A percentile compares a stretch with the other conserved stretches of the same genome.
Conservation (phyloP, 2,113 vertebrate species). For the Halcyon malimbica region DNA sequence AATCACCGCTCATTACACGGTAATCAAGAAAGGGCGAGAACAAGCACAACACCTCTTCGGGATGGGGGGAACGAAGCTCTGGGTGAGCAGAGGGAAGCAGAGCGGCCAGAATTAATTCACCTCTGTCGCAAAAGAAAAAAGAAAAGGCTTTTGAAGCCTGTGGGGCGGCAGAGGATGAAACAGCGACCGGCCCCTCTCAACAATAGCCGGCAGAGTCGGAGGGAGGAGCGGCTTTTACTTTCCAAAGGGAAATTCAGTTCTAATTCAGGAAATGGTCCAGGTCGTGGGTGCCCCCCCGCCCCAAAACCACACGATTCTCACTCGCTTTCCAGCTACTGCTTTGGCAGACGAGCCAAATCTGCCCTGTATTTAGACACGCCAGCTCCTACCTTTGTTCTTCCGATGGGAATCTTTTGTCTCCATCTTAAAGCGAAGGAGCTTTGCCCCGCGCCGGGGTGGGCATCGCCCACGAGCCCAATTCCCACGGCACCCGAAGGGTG, state of each 20-base stretch:
- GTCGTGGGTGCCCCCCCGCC: accelerated
- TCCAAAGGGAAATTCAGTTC: neutral
- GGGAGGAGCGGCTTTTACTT: neutral
- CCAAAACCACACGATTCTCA: neutral
- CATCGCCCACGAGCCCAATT: accelerated
- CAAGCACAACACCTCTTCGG: accelerated
- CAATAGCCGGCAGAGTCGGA: accelerated
- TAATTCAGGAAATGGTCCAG: neutral
- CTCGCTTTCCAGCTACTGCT: neutral
- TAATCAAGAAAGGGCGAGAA: neutral
- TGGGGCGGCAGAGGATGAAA: neutral
- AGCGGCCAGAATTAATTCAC: neutral
- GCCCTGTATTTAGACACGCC: neutral
- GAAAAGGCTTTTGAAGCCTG: neutral
- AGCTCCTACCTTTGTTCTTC: neutral
- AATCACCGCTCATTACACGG: neutral
- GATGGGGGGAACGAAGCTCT: neutral
- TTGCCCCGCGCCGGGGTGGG: accelerated
- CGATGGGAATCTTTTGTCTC: accelerated
- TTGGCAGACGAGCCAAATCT: accelerated
- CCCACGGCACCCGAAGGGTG: neutral
- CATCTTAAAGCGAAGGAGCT: neutral
- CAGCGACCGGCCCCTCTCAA: neutral
- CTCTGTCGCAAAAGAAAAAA: neutral
- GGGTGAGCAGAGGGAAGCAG: neutral